Conservation (phyloP, 2,888 invertebrate genomes). For the Isoperla grammatica region DNA sequence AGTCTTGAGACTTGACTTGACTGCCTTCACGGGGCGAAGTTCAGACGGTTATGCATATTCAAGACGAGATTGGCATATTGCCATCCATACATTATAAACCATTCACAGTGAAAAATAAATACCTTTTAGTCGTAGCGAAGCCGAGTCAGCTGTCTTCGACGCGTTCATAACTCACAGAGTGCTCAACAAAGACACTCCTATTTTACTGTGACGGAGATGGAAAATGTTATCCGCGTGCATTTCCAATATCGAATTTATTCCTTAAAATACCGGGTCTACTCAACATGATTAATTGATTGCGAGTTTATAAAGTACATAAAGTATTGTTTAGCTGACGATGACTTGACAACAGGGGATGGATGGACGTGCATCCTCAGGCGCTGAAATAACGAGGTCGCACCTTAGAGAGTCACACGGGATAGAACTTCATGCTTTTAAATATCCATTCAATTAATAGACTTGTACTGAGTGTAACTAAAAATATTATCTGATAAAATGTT, state of each 20-base stretch:
- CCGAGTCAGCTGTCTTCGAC: conserved; percentile 18
- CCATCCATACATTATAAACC: conserved; percentile 14
- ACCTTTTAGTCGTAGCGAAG: conserved; percentile 10
- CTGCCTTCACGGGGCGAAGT: neutral
- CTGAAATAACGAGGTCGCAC: too few species aligned
- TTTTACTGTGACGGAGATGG: conserved; percentile 10
- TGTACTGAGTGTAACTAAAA: too few species aligned
- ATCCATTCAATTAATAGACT: too few species aligned
- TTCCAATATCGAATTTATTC: conserved; percentile 18
- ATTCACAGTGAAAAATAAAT: conserved; percentile 14
- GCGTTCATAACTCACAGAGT: conserved; percentile 3
- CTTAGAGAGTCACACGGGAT: too few species aligned
- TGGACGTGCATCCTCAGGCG: too few species aligned
- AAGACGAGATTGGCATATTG: conserved; percentile 1
- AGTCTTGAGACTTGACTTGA: too few species aligned
- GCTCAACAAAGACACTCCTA: conserved; percentile 17
- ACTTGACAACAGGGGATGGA: too few species aligned
- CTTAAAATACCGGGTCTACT: conserved; percentile 8
- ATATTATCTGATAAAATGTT: too few species aligned
- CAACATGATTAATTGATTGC: conserved; percentile 15
- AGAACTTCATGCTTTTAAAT: too few species aligned
- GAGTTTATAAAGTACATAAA: too few species aligned
- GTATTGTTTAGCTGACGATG: too few species aligned
- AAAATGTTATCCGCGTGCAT: conserved; percentile 2
- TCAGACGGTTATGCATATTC: conserved; percentile 13